Evolutionary conservation across 2,113 vertebrate species (phyloP), one percentile per base, ranked within the genome.

Genomic region (Struthidea cinerea): DNA sequence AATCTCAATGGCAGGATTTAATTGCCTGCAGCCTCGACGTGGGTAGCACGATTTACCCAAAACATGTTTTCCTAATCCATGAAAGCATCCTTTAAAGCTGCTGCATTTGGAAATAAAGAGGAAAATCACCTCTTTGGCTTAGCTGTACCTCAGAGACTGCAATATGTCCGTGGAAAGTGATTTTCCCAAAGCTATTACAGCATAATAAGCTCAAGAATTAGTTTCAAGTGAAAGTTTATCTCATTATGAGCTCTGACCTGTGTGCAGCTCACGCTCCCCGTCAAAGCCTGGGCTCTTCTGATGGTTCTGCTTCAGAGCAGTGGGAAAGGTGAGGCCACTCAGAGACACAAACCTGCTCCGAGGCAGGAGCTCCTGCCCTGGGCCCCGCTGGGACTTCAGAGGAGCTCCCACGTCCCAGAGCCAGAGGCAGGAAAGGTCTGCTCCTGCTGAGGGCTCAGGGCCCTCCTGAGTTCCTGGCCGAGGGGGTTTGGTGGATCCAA

Each of bases 61-160:
- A 96, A 96, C 93, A 97, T 33, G 19, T 90, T 95, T 96, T 94
- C 92, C 93, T 97, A 96, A 97, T 97, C 97, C 87, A 5, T 92
- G 76, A 82, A 91, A 95, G 55, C 13, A 0, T 91, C 93, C 49
- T 90, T 52, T 87, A 95, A 97, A 91, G 73, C 70, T 63, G 91
- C 59, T 57, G 65, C 65, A 12, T 90, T 81, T 39, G 80, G 50
- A 84, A 95, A 69, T 53, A 90, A 94, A 90, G 88, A 91, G 65
- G 73, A 89, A 96, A 97, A 94, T 84, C 96, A 91, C 91, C 92
- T 94, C 84, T 76, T 67, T 68, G 87, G 87, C 91, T 95, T 84
- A 95, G 63, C 74, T 64, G 73, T 47, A 18, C 41, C 87, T 96
- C 78, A 47, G 78, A 81, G 73, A 41, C 60, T 8, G 59, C 81